A percentile compares a stretch with the other conserved stretches of the same genome.
Evolutionary conservation across 2,113 vertebrate species (phyloP).

Genomic region (Thunnus maccoyii): DNA sequence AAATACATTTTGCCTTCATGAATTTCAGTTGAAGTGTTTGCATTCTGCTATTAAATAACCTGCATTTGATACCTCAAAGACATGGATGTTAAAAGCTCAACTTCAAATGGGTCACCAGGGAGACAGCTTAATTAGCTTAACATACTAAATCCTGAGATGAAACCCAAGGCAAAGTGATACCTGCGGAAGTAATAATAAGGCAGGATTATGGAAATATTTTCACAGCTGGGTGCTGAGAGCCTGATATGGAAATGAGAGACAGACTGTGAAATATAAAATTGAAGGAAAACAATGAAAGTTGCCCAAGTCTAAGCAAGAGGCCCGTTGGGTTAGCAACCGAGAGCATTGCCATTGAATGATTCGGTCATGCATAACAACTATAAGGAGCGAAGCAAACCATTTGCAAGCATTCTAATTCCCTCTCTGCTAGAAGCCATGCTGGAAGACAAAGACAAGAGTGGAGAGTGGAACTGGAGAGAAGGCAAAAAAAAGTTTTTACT

Average conservation of each 20-base stretch:
- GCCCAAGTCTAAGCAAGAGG: conserved; percentile 14
- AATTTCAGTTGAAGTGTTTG: neutral
- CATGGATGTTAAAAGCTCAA: conserved; percentile 7
- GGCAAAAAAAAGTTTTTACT: conserved; percentile 17
- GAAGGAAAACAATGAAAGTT: conserved; percentile 11
- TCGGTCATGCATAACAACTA: conserved; percentile 45
- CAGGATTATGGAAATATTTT: conserved; percentile 30
- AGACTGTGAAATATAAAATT: conserved; percentile 19
- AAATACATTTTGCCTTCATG: neutral
- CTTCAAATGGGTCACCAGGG: conserved; percentile 32
- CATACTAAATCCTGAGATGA: conserved; percentile 28
- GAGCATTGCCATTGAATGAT: conserved; percentile 23
- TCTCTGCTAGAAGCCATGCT: conserved; percentile 30
- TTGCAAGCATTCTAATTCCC: conserved; percentile 40
- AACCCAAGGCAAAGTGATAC: conserved; percentile 40
- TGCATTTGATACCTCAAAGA: conserved; percentile 19
- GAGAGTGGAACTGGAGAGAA: neutral
- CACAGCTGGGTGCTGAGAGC: conserved; percentile 36
- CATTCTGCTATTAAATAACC: conserved; percentile 7
- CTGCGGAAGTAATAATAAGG: conserved; percentile 30
- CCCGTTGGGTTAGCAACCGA: conserved; percentile 16
- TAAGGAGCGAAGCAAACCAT: conserved; percentile 37
- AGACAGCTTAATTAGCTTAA: conserved; percentile 45
- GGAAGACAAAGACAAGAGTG: conserved; percentile 24
- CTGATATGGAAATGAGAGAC: conserved; percentile 26